These are phyloP conservation scores for Eustalomyia histrio DNA, from an alignment of 2,888 invertebrate species.

Conservation along the genomic window DNA sequence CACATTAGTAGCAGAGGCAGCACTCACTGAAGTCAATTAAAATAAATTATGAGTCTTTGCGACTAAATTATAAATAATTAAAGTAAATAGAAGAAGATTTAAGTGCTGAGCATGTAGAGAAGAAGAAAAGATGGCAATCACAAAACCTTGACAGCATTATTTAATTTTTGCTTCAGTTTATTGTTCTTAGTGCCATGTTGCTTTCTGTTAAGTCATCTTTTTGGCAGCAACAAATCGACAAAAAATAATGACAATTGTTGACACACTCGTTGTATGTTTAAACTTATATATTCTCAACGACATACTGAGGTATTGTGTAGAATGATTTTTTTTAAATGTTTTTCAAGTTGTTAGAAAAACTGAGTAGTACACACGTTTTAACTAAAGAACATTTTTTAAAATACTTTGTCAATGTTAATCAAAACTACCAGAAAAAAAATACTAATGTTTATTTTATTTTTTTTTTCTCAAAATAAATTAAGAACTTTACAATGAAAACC, in stretches of 20 bases:
- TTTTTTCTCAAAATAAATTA: conserved; percentile 16
- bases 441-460: background rate
- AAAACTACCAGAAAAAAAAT: conserved; percentile 5
- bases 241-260: conserved; percentile 50
- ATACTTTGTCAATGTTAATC: conserved; percentile 55
- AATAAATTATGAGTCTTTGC: conserved; percentile 59
- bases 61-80: conserved; percentile 53
- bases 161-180: conserved; percentile 29
- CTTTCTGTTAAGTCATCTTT: conserved; percentile 58
- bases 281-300: conserved; percentile 30
- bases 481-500: conserved; percentile 53
- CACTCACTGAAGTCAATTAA: conserved; percentile 53
- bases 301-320: conserved; percentile 50
- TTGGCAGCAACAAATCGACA: conserved; percentile 13
- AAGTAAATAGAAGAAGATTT: conserved; percentile 29
- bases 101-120: conserved; percentile 4
- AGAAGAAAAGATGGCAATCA: conserved; percentile 53
- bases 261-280: conserved; percentile 47
- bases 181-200: conserved; percentile 1
- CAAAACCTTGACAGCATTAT: conserved; percentile 59
- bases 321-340: conserved; percentile 34
- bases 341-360: background rate
- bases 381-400: conserved; percentile 39
- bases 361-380: too few species aligned
- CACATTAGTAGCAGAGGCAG: conserved; percentile 44